These are phyloP conservation scores for Dascyllus trimaculatus DNA, from an alignment of 2,113 vertebrate genomes.

Conservation along the genomic window DNA sequence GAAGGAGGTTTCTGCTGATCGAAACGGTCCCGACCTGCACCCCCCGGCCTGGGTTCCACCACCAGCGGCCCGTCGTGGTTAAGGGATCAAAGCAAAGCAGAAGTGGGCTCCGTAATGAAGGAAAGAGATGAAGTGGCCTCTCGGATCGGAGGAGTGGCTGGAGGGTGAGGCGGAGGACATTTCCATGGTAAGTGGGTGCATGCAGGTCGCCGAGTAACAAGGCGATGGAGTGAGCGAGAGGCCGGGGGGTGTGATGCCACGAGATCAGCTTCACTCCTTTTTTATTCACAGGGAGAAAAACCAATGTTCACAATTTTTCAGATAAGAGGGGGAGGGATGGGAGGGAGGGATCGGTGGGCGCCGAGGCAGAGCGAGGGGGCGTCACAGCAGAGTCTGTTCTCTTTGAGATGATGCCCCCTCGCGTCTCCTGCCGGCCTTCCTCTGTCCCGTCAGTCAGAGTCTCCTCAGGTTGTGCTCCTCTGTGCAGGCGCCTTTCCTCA, in stretches of 20 bases:
- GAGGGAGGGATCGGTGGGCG: conserved; percentile 12
- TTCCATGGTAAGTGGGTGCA: conserved; percentile 56
- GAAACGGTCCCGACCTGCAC: conserved; percentile 31
- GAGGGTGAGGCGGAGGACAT: conserved; percentile 40
- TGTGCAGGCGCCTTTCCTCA: conserved; percentile 91
- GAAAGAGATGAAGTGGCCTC: conserved; percentile 32
- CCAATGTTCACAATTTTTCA: conserved; percentile 36
- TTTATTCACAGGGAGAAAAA: conserved; percentile 44
- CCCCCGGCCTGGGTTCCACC: too few species aligned
- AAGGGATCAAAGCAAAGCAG: conserved; percentile 50
- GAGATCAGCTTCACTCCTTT: conserved; percentile 43
- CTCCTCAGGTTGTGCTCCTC: conserved; percentile 85
- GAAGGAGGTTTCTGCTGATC: conserved; percentile 38
- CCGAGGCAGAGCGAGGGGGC: conserved; percentile 54
- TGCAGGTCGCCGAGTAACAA: conserved; percentile 59
- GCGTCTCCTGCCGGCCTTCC: conserved; percentile 38
- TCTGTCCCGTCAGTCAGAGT: conserved; percentile 72
- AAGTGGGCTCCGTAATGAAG: conserved; percentile 30
- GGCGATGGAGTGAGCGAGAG: conserved; percentile 32
- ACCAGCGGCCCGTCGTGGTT: too few species aligned
- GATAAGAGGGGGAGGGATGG: background rate
- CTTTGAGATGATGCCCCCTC: conserved; percentile 65
- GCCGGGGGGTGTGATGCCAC: conserved; percentile 42
- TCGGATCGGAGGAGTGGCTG: conserved; percentile 24
- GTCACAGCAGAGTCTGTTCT: conserved; percentile 73